These are phyloP conservation scores for Dendrolimus houi DNA, from an alignment of 2,888 invertebrate species.

Conservation along the genomic window DNA sequence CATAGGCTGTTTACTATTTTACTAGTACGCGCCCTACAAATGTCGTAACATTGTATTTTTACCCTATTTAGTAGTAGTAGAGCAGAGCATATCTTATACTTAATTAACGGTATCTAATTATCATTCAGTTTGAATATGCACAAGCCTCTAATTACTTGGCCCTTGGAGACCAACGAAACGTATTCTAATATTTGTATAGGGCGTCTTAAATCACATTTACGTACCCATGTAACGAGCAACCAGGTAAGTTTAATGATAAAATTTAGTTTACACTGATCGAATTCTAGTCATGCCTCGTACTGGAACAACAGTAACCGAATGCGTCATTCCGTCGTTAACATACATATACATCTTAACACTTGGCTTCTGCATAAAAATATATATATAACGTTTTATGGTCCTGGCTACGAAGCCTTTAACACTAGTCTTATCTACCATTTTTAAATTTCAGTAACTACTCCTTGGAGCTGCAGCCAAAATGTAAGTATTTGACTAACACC, in stretches of 20 bases:
- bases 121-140: constrained; percentile 47
- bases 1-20: too few species aligned
- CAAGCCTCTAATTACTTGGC: constrained; percentile 46
- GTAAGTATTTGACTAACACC: constrained; percentile 17
- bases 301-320: constrained; percentile 41
- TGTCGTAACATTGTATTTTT: too few species aligned
- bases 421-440: too few species aligned
- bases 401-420: too few species aligned
- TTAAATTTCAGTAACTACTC: too few species aligned
- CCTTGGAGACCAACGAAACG: constrained; percentile 44
- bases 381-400: too few species aligned
- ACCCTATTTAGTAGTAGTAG: too few species aligned
- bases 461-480: too few species aligned
- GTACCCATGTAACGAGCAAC: constrained; percentile 53
- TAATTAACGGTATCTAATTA: constrained; percentile 20
- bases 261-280: constrained; percentile 57
- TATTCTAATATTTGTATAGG: constrained; percentile 66
- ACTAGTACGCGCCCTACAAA: too few species aligned
- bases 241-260: constrained; percentile 64
- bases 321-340: constrained; percentile 27
- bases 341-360: constrained; percentile 7
- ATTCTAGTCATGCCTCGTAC: constrained; percentile 60
- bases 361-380: too few species aligned
- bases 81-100: too few species aligned
- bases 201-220: constrained; percentile 69